Evolutionary conservation across 1,140 invertebrate species (phyloP).

Genomic region (Bombus turneri): DNA sequence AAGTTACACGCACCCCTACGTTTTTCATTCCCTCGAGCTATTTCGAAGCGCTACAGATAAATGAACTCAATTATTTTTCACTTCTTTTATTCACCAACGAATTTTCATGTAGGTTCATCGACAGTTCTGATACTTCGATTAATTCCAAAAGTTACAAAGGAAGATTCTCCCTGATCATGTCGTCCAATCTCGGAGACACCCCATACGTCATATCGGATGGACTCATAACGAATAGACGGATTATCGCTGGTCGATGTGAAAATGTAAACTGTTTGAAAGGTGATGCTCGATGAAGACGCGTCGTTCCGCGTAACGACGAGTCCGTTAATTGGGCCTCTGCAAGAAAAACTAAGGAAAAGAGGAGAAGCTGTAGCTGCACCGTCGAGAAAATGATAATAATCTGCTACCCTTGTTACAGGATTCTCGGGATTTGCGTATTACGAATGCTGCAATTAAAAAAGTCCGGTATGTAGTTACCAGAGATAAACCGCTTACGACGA

Average conservation of each 20-base stretch:
- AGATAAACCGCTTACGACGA: conserved; percentile 14
- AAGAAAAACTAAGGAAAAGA: neutral
- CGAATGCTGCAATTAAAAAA: conserved; percentile 12
- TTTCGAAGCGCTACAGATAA: neutral
- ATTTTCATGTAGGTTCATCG: neutral
- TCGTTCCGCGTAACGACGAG: neutral
- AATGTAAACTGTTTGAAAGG: neutral
- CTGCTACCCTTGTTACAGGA: neutral
- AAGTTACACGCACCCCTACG: neutral
- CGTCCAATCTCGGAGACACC: neutral
- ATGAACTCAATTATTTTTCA: neutral
- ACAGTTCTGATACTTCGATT: neutral
- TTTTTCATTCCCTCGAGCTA: neutral
- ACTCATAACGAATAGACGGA: neutral
- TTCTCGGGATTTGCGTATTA: neutral
- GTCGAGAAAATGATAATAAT: neutral
- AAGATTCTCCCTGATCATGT: too few relatives aligned
- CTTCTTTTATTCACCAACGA: neutral
- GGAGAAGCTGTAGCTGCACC: neutral
- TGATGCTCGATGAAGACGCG: neutral
- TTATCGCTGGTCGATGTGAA: neutral
- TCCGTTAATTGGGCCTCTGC: neutral
- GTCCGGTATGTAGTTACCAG: neutral
- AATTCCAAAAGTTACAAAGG: neutral
- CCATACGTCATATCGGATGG: neutral